A percentile compares a stretch with the other conserved stretches of the same genome.
These are phyloP conservation scores for Melanotaenia nigrans DNA, from an alignment of 2,797 vertebrate genomes.

Conservation along the genomic window DNA sequence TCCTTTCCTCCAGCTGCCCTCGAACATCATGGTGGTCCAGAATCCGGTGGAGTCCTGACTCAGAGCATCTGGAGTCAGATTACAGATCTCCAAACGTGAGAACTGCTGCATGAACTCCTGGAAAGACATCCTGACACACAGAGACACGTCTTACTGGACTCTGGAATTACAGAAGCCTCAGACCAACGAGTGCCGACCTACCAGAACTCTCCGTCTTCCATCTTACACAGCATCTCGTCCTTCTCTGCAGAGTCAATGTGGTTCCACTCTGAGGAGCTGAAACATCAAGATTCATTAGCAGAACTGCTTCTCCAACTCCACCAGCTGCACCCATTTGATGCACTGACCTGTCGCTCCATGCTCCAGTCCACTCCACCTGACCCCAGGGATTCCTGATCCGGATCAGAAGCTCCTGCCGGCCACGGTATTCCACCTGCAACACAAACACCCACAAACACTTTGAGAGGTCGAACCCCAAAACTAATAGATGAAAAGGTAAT, in stretches of 20 bases:
- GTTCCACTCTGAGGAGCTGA: slow-evolving; percentile 90
- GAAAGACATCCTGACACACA: slow-evolving; percentile 78
- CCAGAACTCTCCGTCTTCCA: slow-evolving; percentile 97
- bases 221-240: slow-evolving; percentile 85
- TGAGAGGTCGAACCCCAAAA: too few species aligned
- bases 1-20: slow-evolving; percentile 78
- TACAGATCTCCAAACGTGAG: slow-evolving; percentile 83
- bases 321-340: rapidly evolving
- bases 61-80: slow-evolving; percentile 78
- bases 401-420: slow-evolving; percentile 83
- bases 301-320: background rate
- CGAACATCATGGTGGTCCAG: slow-evolving; percentile 72
- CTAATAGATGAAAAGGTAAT: too few species aligned
- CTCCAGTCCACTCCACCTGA: slow-evolving; percentile 93
- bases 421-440: slow-evolving; percentile 81
- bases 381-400: slow-evolving; percentile 94
- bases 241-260: slow-evolving; percentile 77
- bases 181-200: slow-evolving; percentile 62
- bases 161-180: background rate
- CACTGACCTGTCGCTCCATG: slow-evolving; percentile 92
- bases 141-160: background rate
- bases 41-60: slow-evolving; percentile 59
- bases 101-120: slow-evolving; percentile 77
- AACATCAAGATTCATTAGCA: background rate
- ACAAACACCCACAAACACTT: background rate